Percentiles rank a stretch among this genome's conserved stretches.
These are phyloP conservation scores for Scrobipalpa costella DNA, from an alignment of 2,888 invertebrate species.

Conservation along the genomic window DNA sequence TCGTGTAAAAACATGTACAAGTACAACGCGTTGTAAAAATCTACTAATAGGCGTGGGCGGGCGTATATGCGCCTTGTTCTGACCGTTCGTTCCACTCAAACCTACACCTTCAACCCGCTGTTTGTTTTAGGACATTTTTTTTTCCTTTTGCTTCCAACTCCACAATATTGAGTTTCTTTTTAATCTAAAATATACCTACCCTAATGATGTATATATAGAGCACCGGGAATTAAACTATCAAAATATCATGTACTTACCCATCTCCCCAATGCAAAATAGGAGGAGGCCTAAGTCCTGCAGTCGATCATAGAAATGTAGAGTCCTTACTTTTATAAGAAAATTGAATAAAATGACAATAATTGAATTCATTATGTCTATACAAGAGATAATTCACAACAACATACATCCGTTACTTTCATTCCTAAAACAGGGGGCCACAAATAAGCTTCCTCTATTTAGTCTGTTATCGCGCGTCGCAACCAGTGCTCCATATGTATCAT, in stretches of 20 bases:
- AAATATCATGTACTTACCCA: too few relatives aligned
- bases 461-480: slow-evolving; percentile 67
- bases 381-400: slow-evolving; percentile 37
- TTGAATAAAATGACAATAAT: too few relatives aligned
- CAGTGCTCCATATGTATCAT: slow-evolving; percentile 73
- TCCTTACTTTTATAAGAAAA: too few relatives aligned
- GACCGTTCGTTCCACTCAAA: background rate
- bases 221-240: too few relatives aligned
- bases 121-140: background rate
- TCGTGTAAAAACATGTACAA: slow-evolving; percentile 6
- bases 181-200: too few relatives aligned
- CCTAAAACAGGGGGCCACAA: slow-evolving; percentile 53
- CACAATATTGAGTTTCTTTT: background rate
- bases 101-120: slow-evolving; percentile 3
- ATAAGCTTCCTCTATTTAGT: slow-evolving; percentile 64
- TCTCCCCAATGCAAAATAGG: too few relatives aligned
- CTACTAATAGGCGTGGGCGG: background rate
- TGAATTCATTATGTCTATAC: too few relatives aligned
- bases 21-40: background rate
- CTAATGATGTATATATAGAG: too few relatives aligned
- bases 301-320: too few relatives aligned
- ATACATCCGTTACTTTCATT: slow-evolving; percentile 46
- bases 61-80: background rate
- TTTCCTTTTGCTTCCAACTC: background rate
- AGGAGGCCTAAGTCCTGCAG: too few relatives aligned